Conservation (phyloP, 2,888 invertebrate species). For the Drosophila siamana region DNA sequence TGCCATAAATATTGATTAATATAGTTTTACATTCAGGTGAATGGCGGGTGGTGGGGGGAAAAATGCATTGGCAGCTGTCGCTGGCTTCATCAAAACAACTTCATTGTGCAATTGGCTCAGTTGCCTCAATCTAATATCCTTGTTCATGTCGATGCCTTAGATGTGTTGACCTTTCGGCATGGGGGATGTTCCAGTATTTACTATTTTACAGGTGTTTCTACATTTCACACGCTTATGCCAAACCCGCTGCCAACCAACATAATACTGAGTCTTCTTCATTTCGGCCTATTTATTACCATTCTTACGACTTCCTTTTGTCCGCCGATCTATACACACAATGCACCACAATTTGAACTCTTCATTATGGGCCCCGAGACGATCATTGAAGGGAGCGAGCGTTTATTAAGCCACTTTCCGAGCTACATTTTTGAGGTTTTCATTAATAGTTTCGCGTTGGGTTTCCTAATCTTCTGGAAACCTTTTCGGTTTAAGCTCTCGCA, state of each 20-base stretch:
- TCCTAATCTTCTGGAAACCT: slow-evolving; percentile 39
- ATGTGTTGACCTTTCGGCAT: slow-evolving; percentile 35
- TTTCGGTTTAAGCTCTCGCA: background rate
- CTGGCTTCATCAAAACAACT: slow-evolving; percentile 69
- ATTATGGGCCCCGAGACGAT: slow-evolving; percentile 5
- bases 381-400: slow-evolving; percentile 29
- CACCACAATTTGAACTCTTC: slow-evolving; percentile 47
- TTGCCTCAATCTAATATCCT: slow-evolving; percentile 38
- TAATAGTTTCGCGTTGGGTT: slow-evolving; percentile 35
- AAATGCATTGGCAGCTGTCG: slow-evolving; percentile 60
- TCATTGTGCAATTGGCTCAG: slow-evolving; percentile 70
- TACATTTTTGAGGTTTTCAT: slow-evolving; percentile 52
- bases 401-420: slow-evolving; percentile 39
- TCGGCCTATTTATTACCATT: slow-evolving; percentile 34
- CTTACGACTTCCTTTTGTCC: slow-evolving; percentile 15
- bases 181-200: slow-evolving; percentile 45
- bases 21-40: slow-evolving; percentile 62
- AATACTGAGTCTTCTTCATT: slow-evolving; percentile 43
- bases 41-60: slow-evolving; percentile 3
- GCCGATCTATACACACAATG: slow-evolving; percentile 16
- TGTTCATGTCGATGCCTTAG: too few relatives aligned
- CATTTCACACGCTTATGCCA: slow-evolving; percentile 50
- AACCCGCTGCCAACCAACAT: background rate
- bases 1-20: slow-evolving; percentile 79
- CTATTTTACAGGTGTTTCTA: slow-evolving; percentile 58